phyloP scores from a whole-genome alignment of 1,140 invertebrate species.

The Rhagoletis zephyria region DNA sequence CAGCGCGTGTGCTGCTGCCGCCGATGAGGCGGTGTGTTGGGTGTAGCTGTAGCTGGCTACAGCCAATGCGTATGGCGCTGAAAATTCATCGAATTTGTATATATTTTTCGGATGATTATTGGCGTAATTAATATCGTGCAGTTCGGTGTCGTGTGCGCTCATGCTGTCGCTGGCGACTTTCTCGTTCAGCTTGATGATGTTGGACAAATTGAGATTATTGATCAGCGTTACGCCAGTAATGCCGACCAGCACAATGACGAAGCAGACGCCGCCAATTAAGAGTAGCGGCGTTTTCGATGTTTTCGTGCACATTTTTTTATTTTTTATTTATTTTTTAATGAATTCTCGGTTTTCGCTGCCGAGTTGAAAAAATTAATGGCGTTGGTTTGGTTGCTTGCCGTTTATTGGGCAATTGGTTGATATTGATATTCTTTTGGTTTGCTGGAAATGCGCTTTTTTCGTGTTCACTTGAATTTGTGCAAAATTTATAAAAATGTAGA shows the following conservation, averaged over 20 bases:
- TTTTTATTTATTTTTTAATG: too few species aligned
- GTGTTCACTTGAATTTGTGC: too few species aligned
- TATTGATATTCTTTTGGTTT: not conserved
- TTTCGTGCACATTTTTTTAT: conserved; percentile 68
- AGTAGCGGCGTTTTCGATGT: conserved; percentile 67
- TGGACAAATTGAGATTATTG: conserved; percentile 71
- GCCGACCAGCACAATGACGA: conserved; percentile 69
- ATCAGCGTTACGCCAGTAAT: conserved; percentile 70
- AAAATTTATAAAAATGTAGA: too few species aligned
- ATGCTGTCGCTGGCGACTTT: conserved; percentile 72
- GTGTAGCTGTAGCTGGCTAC: not conserved
- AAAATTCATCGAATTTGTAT: conserved; percentile 54
- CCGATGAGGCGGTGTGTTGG: not conserved
- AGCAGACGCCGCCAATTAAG: conserved; percentile 67
- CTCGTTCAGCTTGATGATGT: conserved; percentile 71
- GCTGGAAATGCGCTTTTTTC: too few species aligned
- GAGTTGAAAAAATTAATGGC: conserved; percentile 12
- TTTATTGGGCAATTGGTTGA: not conserved
- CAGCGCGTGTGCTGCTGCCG: not conserved
- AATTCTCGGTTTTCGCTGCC: not conserved
- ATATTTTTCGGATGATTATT: conserved; percentile 67
- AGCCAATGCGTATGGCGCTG: conserved; percentile 5
- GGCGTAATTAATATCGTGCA: conserved; percentile 46
- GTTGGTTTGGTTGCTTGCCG: not conserved
- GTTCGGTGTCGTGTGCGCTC: conserved; percentile 62